These are phyloP conservation scores for Tetraneura akinire DNA, from an alignment of 1,140 invertebrate species.

Conservation along the genomic window DNA sequence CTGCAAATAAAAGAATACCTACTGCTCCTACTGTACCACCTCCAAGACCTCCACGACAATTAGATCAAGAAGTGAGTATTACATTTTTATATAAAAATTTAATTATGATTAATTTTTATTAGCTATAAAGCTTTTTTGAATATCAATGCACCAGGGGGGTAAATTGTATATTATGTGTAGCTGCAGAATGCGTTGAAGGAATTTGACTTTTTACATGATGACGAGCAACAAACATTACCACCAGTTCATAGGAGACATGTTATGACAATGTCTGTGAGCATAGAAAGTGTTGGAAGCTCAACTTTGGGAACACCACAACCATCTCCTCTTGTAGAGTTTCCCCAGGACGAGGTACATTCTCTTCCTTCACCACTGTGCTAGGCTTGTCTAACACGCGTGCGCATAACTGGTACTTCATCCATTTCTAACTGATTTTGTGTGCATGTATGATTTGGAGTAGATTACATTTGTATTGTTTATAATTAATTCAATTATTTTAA, in stretches of 20 bases:
- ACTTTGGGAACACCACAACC: conserved; percentile 62
- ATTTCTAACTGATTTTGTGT: conserved; percentile 28
- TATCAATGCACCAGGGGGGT: conserved; percentile 61
- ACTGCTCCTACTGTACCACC: conserved; percentile 60
- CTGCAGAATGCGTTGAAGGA: conserved; percentile 79
- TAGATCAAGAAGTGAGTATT: conserved; percentile 62
- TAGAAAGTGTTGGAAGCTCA: conserved; percentile 61
- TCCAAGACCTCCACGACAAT: conserved; percentile 53
- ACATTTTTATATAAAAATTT: conserved; percentile 48
- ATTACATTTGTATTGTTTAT: background rate
- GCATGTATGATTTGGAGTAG: conserved; percentile 34
- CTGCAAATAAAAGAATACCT: conserved; percentile 60
- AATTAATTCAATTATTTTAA: background rate
- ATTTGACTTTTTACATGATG: conserved; percentile 85
- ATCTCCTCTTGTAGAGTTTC: conserved; percentile 72
- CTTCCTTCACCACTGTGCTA: conserved; percentile 40
- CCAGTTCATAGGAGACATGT: conserved; percentile 53
- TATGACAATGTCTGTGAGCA: conserved; percentile 53
- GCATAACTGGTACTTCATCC: conserved; percentile 29
- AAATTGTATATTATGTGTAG: conserved; percentile 59
- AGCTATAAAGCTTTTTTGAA: conserved; percentile 36
- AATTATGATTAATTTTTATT: conserved; percentile 4
- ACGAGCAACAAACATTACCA: conserved; percentile 65
- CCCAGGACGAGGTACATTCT: conserved; percentile 71
- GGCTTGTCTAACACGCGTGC: conserved; percentile 35